phyloP scores from a whole-genome alignment of 2,113 vertebrate genomes.

The Colistium nudipinnis region DNA sequence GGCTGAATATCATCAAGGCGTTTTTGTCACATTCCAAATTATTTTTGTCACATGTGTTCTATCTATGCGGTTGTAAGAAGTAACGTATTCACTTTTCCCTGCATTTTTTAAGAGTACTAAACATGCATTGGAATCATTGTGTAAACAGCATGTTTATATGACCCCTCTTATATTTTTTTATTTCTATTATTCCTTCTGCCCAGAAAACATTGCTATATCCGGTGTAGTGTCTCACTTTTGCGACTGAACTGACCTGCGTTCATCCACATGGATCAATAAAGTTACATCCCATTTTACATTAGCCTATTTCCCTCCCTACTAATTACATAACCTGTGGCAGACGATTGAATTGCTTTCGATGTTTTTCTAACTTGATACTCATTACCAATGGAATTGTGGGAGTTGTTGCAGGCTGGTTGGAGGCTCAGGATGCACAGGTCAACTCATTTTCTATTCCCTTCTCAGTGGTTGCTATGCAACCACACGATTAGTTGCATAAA shows the following conservation, averaged over 20 bases:
- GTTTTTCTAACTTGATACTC: constrained; percentile 12
- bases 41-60: no score
- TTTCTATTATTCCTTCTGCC: no score
- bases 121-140: neutral
- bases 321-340: constrained; percentile 12
- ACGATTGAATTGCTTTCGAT: neutral
- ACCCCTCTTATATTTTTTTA: no score
- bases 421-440: constrained; percentile 51
- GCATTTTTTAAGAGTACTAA: neutral
- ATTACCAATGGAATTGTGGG: constrained; percentile 25
- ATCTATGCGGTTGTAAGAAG: no score
- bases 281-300: neutral
- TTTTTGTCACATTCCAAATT: no score
- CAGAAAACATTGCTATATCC: neutral
- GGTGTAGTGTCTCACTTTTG: neutral
- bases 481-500: constrained; percentile 24
- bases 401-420: constrained; percentile 32
- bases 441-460: constrained; percentile 46
- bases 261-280: neutral
- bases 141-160: no score
- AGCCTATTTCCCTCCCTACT: neutral
- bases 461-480: constrained; percentile 71
- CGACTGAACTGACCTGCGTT: neutral
- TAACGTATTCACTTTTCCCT: no score
- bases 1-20: no score